Evolutionary conservation across 2,888 invertebrate species (phyloP).

Genomic region (Nowickia ferox): DNA sequence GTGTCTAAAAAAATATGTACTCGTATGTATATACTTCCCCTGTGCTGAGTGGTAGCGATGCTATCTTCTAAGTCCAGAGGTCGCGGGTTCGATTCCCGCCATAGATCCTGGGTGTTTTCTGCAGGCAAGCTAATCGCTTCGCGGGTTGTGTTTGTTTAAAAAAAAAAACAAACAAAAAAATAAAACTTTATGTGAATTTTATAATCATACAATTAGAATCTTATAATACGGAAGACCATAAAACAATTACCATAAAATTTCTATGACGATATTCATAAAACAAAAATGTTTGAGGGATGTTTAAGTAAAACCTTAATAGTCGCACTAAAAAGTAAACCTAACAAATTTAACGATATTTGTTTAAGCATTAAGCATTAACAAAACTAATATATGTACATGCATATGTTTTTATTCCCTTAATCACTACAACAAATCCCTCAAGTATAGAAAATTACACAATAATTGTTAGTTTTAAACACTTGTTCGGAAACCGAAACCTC

Average conservation of each 20-base stretch:
- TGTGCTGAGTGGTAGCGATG: too few relatives aligned
- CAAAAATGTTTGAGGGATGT: conserved; percentile 13
- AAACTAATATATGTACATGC: conserved; percentile 4
- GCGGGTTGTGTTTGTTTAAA: too few relatives aligned
- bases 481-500: conserved; percentile 35
- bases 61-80: too few relatives aligned
- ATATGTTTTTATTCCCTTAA: conserved; percentile 15
- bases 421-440: conserved; percentile 36
- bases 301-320: conserved; percentile 8
- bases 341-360: conserved; percentile 43
- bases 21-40: too few relatives aligned
- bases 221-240: conserved; percentile 33
- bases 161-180: too few relatives aligned
- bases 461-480: conserved; percentile 52
- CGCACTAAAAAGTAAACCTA: conserved; percentile 24
- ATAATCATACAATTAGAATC: not conserved
- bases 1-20: too few relatives aligned
- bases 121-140: too few relatives aligned
- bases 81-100: too few relatives aligned
- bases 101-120: too few relatives aligned
- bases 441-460: conserved; percentile 44
- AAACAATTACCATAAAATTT: conserved; percentile 47
- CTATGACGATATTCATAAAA: conserved; percentile 22
- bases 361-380: conserved; percentile 43
- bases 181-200: too few relatives aligned